These are phyloP conservation scores for Hiodon alosoides DNA, from an alignment of 2,113 vertebrate species.

Conservation along the genomic window DNA sequence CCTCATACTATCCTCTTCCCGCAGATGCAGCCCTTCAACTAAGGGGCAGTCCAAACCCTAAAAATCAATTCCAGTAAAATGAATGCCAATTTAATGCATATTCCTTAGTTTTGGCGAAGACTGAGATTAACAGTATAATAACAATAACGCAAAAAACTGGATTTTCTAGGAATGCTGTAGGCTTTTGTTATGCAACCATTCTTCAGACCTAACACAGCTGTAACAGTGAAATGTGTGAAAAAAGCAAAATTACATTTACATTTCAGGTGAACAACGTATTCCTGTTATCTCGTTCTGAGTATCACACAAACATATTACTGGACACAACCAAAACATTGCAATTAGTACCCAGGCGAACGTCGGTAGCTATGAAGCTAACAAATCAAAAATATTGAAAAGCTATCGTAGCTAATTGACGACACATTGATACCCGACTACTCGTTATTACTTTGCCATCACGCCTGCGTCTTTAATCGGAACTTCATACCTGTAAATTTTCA, in stretches of 20 bases:
- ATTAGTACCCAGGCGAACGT: neutral
- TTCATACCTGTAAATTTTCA: slow-evolving; percentile 47
- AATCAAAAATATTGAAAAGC: neutral
- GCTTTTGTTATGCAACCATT: no score
- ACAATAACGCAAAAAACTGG: no score
- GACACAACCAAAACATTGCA: no score
- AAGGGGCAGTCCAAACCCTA: slow-evolving; percentile 66
- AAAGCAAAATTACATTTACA: no score
- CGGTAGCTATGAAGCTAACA: neutral
- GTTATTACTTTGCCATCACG: no score
- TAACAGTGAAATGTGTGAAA: no score
- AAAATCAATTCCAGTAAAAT: neutral
- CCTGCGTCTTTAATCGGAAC: neutral
- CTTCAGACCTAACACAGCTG: no score
- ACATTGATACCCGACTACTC: neutral
- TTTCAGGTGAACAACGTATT: no score
- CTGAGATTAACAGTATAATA: no score
- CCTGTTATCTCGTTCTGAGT: no score
- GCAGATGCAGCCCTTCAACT: slow-evolving; percentile 65
- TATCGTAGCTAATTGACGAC: neutral
- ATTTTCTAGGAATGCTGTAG: no score
- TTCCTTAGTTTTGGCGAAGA: neutral
- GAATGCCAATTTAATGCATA: neutral
- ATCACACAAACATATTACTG: no score
- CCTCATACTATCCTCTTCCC: slow-evolving; percentile 61